These are phyloP conservation scores for Hemiprocne comata DNA, from an alignment of 2,113 vertebrate genomes.

Conservation along the genomic window DNA sequence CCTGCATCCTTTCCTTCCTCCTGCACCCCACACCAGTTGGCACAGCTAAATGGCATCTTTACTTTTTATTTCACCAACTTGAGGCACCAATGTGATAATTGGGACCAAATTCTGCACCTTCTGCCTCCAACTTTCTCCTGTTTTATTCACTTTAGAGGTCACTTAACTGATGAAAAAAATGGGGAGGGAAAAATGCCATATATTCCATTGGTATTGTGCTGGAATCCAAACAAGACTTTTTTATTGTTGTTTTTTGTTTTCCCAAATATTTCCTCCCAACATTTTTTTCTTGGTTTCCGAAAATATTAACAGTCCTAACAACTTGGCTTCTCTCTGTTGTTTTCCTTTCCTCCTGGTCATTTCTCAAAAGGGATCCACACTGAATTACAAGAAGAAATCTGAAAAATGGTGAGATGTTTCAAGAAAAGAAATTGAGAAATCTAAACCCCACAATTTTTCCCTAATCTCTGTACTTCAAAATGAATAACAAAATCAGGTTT, in stretches of 20 bases:
- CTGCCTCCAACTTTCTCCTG: neutral
- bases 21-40: too few relatives aligned
- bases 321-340: neutral
- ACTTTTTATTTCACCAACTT: neutral
- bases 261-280: neutral
- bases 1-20: neutral
- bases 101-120: neutral
- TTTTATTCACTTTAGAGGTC: neutral
- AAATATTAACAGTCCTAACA: neutral
- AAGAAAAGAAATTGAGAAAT: neutral
- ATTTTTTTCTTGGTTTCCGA: neutral
- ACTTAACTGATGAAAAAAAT: neutral
- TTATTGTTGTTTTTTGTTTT: neutral
- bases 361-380: neutral
- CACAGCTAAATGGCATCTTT: neutral
- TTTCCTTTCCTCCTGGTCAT: neutral
- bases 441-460: neutral
- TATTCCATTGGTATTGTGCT: neutral
- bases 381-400: neutral
- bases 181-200: neutral
- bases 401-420: neutral
- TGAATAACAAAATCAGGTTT: neutral
- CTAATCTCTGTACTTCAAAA: neutral
- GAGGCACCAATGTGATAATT: neutral
- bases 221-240: neutral